Base-by-base conservation (phyloP, 2,797 vertebrate species). In the Peromyscus nudipes region DNA sequence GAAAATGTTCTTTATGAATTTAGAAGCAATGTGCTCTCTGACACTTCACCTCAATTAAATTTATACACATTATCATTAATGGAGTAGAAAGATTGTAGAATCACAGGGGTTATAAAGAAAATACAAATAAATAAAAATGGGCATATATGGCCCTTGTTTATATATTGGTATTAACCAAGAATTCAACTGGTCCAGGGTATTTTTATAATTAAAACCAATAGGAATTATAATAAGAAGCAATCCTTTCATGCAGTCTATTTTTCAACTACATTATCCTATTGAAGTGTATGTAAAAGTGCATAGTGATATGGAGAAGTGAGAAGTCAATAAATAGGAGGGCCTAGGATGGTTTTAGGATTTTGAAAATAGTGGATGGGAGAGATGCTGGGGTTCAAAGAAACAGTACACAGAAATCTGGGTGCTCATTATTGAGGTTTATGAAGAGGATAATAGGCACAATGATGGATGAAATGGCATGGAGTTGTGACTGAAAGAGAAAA, bases 21-120 rank as follows among this genome's bases (percentile, higher is more conserved):
- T 91, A 67, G 17, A 92, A 95, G 79, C 43, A 90, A 67, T 79
- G 49, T 10, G 21, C 12, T 92, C 34, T 2, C 21, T 95, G 86
- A 96, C n/a, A 13, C 40, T 79, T 96, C 43, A 95, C 40, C 64
- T 91, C 31, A 60, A 92, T 94, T 95, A 92, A 94, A 88, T 85
- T 71, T 79, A 71, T n/a, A 12, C 0, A 69, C 16, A 0, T 23
- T 31, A 6, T 89, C 57, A 88, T 62, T 84, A 27, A 46, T 46
- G 80, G 29, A 94, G n/a, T 46, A 84, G 34, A 77, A 91, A 92
- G 76, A 12, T 16, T 43, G 55, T 7, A 94, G 34, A 85, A 92
- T 49, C 19, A 49, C 1, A 73, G 31, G 19, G 31, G 13, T 4
- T 90, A 73, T 27, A 82, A 73, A 84, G 57, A 73, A 89, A 91